A percentile compares a stretch with the other conserved stretches of the same genome.
phyloP scores from a whole-genome alignment of 2,888 invertebrate species.

The Latrodectus hesperus region DNA sequence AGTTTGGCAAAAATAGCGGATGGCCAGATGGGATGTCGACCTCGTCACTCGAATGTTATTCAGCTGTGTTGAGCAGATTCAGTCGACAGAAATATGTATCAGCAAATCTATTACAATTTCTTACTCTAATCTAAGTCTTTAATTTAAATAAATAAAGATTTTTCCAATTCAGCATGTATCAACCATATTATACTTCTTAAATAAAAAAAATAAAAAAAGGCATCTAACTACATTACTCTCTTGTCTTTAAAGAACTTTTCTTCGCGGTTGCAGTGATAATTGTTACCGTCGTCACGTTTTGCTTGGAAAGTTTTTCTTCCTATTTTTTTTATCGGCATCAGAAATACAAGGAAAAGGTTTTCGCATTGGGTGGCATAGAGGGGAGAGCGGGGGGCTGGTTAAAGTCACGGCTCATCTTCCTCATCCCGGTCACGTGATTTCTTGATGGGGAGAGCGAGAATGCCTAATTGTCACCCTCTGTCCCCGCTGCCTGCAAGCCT shows the following conservation, averaged over 20 bases:
- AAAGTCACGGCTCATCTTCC: not conserved
- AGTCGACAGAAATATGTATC: no score
- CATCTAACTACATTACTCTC: not conserved
- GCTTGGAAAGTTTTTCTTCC: not conserved
- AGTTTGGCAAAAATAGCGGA: no score
- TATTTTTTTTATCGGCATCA: not conserved
- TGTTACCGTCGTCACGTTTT: slow-evolving; percentile 26
- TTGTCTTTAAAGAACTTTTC: not conserved
- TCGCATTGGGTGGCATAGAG: not conserved
- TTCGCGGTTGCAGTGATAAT: slow-evolving; percentile 12
- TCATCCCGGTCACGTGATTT: slow-evolving; percentile 36
- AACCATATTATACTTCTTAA: not conserved
- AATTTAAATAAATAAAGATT: no score
- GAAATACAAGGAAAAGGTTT: slow-evolving; percentile 9
- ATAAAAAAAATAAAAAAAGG: not conserved
- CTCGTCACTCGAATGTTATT: no score
- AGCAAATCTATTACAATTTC: no score
- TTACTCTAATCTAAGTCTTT: no score
- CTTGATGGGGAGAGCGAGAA: slow-evolving; percentile 20
- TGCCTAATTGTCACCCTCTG: slow-evolving; percentile 9
- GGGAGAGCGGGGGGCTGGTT: not conserved
- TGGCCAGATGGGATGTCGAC: no score
- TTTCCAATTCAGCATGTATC: no score
- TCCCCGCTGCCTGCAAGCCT: not conserved
- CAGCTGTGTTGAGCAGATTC: no score